These are phyloP conservation scores for Cordilura impudica DNA, from an alignment of 2,888 invertebrate species.

Conservation along the genomic window DNA sequence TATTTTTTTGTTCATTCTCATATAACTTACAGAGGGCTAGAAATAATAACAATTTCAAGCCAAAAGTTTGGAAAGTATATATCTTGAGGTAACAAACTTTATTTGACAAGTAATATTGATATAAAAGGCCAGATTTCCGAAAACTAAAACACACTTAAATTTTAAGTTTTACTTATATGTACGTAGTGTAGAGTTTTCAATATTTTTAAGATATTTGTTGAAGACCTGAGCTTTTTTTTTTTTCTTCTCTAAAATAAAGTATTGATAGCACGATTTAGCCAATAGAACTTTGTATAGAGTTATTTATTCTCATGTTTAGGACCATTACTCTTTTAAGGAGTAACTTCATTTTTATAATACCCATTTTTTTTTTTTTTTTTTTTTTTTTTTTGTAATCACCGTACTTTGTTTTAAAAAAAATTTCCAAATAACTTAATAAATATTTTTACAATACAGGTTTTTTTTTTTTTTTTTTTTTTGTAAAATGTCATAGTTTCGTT, in stretches of 20 bases:
- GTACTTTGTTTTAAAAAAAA: background rate
- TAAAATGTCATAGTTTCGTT: constrained; percentile 42
- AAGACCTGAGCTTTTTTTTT: background rate
- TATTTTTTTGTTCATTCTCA: constrained; percentile 6
- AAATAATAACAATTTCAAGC: background rate
- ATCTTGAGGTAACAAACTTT: background rate
- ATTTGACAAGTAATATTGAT: background rate
- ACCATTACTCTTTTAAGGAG: background rate
- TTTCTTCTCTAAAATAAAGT: background rate
- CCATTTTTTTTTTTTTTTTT: background rate
- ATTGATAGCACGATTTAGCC: background rate
- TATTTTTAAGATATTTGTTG: too few species aligned
- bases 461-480: background rate
- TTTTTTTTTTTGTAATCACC: background rate
- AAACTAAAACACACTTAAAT: too few species aligned
- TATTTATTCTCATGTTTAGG: background rate
- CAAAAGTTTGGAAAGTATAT: background rate
- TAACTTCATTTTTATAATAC: background rate
- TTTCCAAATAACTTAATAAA: background rate
- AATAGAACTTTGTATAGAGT: background rate
- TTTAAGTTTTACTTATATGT: too few species aligned
- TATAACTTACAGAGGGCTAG: constrained; percentile 6
- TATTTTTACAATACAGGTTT: background rate
- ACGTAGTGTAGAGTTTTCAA: too few species aligned
- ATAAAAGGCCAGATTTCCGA: too few species aligned